A percentile compares a stretch with the other conserved stretches of the same genome.
Conservation (phyloP, 2,888 invertebrate species). For the Cataglyphis altisquamis region DNA sequence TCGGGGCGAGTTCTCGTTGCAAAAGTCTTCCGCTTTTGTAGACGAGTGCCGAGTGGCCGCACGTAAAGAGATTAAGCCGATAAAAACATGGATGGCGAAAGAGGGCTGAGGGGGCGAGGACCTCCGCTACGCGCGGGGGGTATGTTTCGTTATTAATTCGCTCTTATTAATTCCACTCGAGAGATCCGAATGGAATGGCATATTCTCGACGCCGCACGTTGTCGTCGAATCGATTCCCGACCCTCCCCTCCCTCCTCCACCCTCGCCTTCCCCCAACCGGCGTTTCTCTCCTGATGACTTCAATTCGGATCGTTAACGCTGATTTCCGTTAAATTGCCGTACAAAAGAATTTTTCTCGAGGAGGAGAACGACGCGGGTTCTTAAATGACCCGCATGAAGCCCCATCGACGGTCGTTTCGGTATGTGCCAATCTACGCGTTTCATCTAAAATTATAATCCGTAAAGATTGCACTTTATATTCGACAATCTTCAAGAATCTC, state of each 20-base stretch:
- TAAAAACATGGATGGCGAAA: conserved; percentile 51
- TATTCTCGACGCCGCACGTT: conserved; percentile 59
- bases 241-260: not conserved
- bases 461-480: not conserved
- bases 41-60: conserved; percentile 69
- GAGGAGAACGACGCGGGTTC: not conserved
- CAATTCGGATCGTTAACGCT: conserved; percentile 55
- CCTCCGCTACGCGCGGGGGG: conserved; percentile 15
- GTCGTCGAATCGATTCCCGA: conserved; percentile 57
- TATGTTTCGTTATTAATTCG: conserved; percentile 74
- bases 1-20: conserved; percentile 74
- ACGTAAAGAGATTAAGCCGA: conserved; percentile 74
- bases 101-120: not conserved
- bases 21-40: conserved; percentile 76
- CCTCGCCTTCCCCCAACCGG: not conserved
- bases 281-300: conserved; percentile 47
- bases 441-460: conserved; percentile 33
- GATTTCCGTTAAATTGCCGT: conserved; percentile 52
- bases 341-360: conserved; percentile 42
- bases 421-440: not conserved
- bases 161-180: conserved; percentile 67
- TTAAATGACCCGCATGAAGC: conserved; percentile 47
- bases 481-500: not conserved
- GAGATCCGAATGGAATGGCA: conserved; percentile 52
- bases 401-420: conserved; percentile 6